Base-by-base conservation (phyloP, 1,140 invertebrate species). In the Heliconius hewitsoni region DNA sequence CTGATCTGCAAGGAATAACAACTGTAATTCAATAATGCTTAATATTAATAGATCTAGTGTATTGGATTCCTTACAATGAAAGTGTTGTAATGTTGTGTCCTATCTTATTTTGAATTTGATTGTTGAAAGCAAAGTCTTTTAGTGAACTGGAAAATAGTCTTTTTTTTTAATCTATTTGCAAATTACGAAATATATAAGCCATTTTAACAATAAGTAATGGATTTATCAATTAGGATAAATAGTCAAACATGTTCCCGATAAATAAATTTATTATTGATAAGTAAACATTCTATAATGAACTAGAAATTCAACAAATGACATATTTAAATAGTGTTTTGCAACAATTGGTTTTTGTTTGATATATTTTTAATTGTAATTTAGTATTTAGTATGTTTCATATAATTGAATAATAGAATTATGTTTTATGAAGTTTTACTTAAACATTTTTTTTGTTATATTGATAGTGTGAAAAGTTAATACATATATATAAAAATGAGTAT, bases 21-120 rank as follows among this genome's bases (percentile, higher is more conserved):
- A 80, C 34, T 80, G 73, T 76, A 55, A 76, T 75, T 76, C 74
- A 79, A 79, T 55, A 71, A 80, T 66, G 60, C 60, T 27, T 66
- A 66, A 66, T 66, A 66, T 66, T 66, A 27, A 66, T 66, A 66
- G 60, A 66, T 66, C 23, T 66, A 66, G 60, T 66, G 60, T 66
- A 66, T 66, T 66, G 60, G 60, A 66, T 66, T 66, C 60, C 23
- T 66, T 27, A 66, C 60, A 66, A 66, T 66, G 60, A 66, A 66
- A 66, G 60, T 66, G 60, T 66, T 66, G 60, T 72, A 72, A 72
- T 72, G 18, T 72, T 72, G 18, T 42, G n/a, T 27, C 34, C 34
- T 72, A 71, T 18, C 71, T 39, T 42, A 72, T 27, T 27, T 72
- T 27, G 23, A 66, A 66, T 30, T 30, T 27, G 13, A n/a, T 27